Base-by-base conservation (phyloP, 2,113 vertebrate genomes). In the Eurystomus gularis region DNA sequence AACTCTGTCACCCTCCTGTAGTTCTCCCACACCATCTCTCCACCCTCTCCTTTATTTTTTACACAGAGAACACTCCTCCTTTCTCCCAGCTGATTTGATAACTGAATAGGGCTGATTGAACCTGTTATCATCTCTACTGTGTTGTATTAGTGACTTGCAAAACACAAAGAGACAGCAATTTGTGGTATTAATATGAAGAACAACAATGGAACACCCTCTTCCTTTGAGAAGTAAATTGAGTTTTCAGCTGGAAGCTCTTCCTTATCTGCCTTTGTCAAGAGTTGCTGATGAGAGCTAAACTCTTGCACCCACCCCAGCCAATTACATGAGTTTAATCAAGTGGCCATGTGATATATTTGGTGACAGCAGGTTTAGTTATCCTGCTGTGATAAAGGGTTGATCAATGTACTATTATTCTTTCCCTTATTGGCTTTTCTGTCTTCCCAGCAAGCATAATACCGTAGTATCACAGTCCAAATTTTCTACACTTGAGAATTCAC, bases 391-490 rank as follows among this genome's bases (percentile, higher is more conserved):
- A 97, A 98, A 97, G 96, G 72, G 48, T 91, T 96, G 98, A 98
- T 98, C 97, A 96, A 97, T 98, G 97, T 93, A 89, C 96, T 95
- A 97, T 97, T 97, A 96, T 97, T 97, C 97, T 97, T 97, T 88
- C 90, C 86, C 93, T 97, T 97, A 97, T 96, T 96, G 94, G 91
- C 72, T 95, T 87, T 95, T 88, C 92, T 88, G 87, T 85, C 52
- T 91, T 88, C 79, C 24, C 68, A 81, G 65, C 61, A 71, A 73
- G 70, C 48, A 54, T 70, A 91, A 73, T 57, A 52, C 64, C 55
- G 64, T 81, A 95, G 57, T 70, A 81, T 62, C 79, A 90, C 48
- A 95, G 61, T 76, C 66, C 28, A 86, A 62, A 40, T 93, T 94
- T 95, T 89, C 77, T 85, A 54, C 83, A 68, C 61, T 95, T 86